phyloP scores from a whole-genome alignment of 2,113 vertebrate genomes.

The Cathartes aura region DNA sequence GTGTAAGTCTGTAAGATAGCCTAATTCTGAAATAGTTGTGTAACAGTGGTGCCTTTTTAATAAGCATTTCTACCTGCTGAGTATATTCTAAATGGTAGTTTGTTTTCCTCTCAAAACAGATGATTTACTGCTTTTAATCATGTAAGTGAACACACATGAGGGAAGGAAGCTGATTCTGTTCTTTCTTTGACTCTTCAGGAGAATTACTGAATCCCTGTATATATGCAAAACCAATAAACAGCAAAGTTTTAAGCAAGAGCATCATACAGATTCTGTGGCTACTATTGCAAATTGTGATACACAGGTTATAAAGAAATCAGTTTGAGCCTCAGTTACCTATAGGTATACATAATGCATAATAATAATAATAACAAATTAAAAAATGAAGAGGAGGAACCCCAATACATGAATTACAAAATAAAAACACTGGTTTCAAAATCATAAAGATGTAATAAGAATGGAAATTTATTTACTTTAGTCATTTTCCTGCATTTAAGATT shows the following conservation, averaged over 20 bases:
- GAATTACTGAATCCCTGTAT: background rate
- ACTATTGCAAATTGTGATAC: background rate
- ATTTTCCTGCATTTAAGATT: background rate
- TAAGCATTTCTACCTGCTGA: background rate
- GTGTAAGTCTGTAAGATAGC: background rate
- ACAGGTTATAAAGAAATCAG: background rate
- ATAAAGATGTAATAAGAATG: background rate
- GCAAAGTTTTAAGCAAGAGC: background rate
- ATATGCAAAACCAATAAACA: background rate
- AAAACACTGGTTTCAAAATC: background rate
- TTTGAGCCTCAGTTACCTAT: background rate
- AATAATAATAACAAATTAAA: background rate
- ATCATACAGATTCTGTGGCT: background rate
- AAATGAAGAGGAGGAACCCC: background rate
- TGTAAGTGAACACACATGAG: background rate
- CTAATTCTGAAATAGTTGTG: background rate
- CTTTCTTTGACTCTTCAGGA: background rate
- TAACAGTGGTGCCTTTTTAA: background rate
- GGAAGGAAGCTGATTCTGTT: background rate
- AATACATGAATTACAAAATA: background rate
- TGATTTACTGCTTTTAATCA: background rate
- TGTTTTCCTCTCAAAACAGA: background rate
- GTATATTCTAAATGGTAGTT: background rate
- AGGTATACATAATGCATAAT: rapidly evolving
- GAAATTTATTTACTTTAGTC: background rate